Evolutionary conservation across 2,113 vertebrate species (phyloP).

Genomic region (Pseudonaja textilis): DNA sequence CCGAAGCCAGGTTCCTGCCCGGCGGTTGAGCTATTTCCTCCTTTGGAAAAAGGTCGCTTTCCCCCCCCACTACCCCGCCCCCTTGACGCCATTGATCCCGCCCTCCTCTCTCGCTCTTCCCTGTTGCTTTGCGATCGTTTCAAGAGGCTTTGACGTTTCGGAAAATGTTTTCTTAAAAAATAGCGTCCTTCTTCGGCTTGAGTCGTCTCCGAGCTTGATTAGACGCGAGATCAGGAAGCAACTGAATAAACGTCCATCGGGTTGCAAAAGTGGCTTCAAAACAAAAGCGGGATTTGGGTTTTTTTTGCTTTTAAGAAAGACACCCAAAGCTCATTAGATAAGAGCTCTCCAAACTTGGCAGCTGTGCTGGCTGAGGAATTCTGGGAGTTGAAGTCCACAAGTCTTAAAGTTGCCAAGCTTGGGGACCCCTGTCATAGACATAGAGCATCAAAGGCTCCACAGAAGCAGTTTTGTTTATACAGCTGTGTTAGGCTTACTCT

Average conservation of each 20-base stretch:
- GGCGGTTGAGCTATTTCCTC: conserved; percentile 8
- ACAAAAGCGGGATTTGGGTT: neutral
- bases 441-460: neutral
- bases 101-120: neutral
- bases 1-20: too few relatives aligned
- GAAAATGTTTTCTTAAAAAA: neutral
- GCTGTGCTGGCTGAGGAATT: too few relatives aligned
- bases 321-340: neutral
- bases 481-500: neutral
- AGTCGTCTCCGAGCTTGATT: neutral
- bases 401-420: too few relatives aligned
- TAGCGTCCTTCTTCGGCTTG: neutral
- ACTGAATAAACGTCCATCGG: neutral
- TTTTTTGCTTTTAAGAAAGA: neutral
- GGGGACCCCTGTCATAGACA: too few relatives aligned
- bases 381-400: too few relatives aligned
- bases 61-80: neutral
- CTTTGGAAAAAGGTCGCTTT: neutral
- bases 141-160: neutral
- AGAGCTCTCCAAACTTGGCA: too few relatives aligned
- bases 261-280: neutral
- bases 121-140: neutral
- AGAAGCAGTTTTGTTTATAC: neutral
- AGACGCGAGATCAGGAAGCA: neutral
- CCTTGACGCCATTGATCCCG: neutral